Base-by-base conservation (phyloP, 2,797 vertebrate species). In the Anguilla anguilla region DNA sequence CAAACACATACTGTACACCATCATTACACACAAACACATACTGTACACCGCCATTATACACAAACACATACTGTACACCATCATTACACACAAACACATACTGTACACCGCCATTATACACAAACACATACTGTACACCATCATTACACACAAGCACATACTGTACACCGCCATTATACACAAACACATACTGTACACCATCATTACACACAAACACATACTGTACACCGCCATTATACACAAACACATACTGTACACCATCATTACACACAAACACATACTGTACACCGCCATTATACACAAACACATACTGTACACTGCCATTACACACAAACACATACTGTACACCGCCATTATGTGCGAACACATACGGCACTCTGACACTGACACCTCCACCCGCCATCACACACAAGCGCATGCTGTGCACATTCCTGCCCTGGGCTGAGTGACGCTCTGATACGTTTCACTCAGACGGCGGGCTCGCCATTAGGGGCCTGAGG, bases 401-500 rank as follows among this genome's bases (percentile, higher is more conserved):
- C 57, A 74, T 53, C 17, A 53, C 64, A 61, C 84, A 31, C 85
- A 61, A 46, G 39, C 19, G 43, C 2, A 3, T 3, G 17, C 15
- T 46, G n/a, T 13, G 39, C 61, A 57, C 31, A 57, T 69, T 31
- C 67, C 87, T 28, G 49, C 84, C 11, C 72, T 39, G 72, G 35
- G 72, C 77, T 89, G 59, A 87, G 86, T 86, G 89, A 91, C 92
- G 51, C 91, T 89, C 85, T 89, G 87, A 85, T 84, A 87, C 89
- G 91, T 90, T 86, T 89, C 90, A 72, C 39, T 49, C 89, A 91
- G 90, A 94, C 94, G 94, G 94, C 94, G 93, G 92, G 93, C 88
- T 17, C 88, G 19, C 43, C 67, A 61, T 83, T 83, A 49, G 55
- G 79, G 83, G 28, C 35, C 22, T 13, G 6, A 53, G n/a, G 49